Percentiles rank a stretch among this genome's conserved stretches.
Evolutionary conservation across 2,888 invertebrate species (phyloP).

Genomic region (Acholoe squamosa): DNA sequence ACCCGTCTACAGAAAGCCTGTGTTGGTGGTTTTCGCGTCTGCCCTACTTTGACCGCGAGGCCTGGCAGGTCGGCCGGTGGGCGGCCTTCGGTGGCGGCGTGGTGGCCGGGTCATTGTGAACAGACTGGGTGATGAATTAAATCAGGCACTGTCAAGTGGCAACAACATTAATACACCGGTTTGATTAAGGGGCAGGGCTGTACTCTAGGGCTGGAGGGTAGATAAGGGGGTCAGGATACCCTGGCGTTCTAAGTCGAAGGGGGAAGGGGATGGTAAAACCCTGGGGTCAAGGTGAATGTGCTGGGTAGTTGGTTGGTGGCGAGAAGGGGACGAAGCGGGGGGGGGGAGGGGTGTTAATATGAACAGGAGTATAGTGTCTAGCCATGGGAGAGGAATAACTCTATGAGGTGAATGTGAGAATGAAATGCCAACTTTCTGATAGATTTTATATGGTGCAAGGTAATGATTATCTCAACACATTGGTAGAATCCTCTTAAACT

Average conservation of each 20-base stretch:
- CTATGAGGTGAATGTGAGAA: too few relatives aligned
- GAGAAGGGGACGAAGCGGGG: background rate
- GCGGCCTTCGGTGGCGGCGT: background rate
- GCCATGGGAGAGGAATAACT: too few relatives aligned
- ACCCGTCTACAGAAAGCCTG: background rate
- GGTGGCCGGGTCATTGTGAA: background rate
- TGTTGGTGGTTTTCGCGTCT: background rate
- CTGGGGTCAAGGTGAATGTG: too few relatives aligned
- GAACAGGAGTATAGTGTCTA: too few relatives aligned
- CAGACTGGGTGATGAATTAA: background rate
- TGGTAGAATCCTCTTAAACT: too few relatives aligned
- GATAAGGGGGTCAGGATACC: background rate
- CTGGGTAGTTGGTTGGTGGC: too few relatives aligned
- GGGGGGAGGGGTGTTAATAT: too few relatives aligned
- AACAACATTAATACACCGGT: constrained; percentile 22
- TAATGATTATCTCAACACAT: too few relatives aligned
- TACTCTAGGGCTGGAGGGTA: constrained; percentile 1
- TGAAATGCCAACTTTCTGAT: too few relatives aligned
- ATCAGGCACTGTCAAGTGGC: constrained; percentile 15
- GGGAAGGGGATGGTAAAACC: background rate
- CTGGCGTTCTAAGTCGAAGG: background rate
- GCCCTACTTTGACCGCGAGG: background rate
- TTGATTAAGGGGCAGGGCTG: background rate
- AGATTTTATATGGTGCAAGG: too few relatives aligned
- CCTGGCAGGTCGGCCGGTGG: background rate